Percentiles rank a stretch among this genome's conserved stretches.
Conservation (phyloP, 1,140 invertebrate species). For the Drosophila ohnishii region DNA sequence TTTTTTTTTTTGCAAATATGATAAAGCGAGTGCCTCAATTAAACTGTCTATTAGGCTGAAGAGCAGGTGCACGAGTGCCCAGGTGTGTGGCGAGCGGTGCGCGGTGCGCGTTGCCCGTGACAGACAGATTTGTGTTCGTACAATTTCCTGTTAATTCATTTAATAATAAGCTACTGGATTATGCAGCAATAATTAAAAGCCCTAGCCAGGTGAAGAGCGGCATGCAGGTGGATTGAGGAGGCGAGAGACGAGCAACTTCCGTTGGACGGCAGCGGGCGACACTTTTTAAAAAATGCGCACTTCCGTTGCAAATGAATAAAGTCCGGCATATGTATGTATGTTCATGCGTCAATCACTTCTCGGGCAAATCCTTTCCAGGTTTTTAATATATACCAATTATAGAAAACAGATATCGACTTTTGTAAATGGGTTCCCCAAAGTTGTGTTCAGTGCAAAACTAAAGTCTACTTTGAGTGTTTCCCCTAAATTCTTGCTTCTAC, state of each 20-base stretch:
- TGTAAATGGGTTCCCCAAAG: background rate
- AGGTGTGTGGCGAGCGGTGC: background rate
- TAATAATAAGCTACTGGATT: conserved; percentile 70
- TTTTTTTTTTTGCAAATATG: conserved; percentile 45
- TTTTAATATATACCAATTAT: no score
- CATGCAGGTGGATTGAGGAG: background rate
- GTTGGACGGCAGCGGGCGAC: conserved; percentile 4
- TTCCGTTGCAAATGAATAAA: background rate
- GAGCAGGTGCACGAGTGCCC: conserved; percentile 6
- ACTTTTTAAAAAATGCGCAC: conserved; percentile 3
- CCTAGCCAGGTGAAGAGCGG: conserved; percentile 11
- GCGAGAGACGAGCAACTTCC: conserved; percentile 35
- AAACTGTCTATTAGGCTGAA: conserved; percentile 58
- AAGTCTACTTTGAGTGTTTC: background rate
- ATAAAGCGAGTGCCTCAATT: conserved; percentile 60
- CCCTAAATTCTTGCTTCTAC: background rate
- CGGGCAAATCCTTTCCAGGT: background rate
- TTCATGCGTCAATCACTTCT: background rate
- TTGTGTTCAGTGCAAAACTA: background rate
- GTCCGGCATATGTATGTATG: background rate
- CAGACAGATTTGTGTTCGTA: conserved; percentile 32
- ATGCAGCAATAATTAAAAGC: conserved; percentile 57
- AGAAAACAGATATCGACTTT: no score
- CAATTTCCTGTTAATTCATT: conserved; percentile 37
- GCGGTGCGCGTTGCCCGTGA: conserved; percentile 20